phyloP scores from a whole-genome alignment of 2,888 invertebrate genomes.

The Frankliniella intonsa region DNA sequence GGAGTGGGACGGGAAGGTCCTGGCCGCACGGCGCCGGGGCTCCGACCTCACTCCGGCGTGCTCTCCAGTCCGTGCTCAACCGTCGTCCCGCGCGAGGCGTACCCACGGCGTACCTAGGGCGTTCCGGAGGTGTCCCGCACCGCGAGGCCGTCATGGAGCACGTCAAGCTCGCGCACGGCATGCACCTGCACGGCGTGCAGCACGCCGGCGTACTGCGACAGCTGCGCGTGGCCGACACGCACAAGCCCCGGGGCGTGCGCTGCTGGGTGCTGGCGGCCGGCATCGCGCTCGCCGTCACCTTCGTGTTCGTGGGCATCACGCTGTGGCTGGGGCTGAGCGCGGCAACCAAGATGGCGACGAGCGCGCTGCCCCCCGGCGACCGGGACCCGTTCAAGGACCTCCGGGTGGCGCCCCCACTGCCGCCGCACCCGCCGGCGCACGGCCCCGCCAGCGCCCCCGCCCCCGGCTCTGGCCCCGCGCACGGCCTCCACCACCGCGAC shows the following conservation, averaged over 20 bases:
- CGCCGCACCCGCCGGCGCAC: constrained; percentile 11
- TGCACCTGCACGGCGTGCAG: neutral
- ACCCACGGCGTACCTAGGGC: neutral
- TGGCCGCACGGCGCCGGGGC: neutral
- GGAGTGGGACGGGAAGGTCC: neutral
- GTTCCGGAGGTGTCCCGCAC: neutral
- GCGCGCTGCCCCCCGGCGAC: constrained; percentile 29
- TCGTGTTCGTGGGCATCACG: constrained; percentile 40
- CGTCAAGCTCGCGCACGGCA: neutral
- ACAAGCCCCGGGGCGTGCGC: neutral
- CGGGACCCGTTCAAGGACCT: constrained; percentile 33
- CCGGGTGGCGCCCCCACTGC: constrained; percentile 32
- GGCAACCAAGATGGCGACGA: constrained; percentile 30
- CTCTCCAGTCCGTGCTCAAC: neutral
- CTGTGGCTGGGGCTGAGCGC: constrained; percentile 40
- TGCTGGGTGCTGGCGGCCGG: constrained; percentile 42
- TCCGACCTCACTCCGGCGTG: too few species aligned
- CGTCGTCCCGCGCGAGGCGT: neutral
- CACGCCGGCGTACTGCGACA: neutral
- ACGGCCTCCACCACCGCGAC: constrained; percentile 26
- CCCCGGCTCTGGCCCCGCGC: neutral
- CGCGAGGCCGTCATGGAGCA: constrained; percentile 11
- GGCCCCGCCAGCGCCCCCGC: neutral
- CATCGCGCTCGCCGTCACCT: constrained; percentile 39
- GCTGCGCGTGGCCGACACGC: neutral